A percentile compares a stretch with the other conserved stretches of the same genome.
Evolutionary conservation across 2,888 invertebrate species (phyloP).

Genomic region (Eristalis pertinax): DNA sequence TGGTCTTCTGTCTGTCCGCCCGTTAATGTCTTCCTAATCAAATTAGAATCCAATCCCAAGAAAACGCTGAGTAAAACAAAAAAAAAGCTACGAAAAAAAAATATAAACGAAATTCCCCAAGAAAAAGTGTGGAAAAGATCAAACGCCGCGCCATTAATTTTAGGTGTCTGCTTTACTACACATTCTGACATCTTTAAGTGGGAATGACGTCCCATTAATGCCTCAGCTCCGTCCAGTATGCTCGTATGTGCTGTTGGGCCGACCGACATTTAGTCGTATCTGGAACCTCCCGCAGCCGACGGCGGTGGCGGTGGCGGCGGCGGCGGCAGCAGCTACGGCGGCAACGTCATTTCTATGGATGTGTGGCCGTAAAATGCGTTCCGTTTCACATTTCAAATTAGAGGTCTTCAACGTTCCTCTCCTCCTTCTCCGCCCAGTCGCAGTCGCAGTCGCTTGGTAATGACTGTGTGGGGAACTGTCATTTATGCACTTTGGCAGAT

Average conservation of each 20-base stretch:
- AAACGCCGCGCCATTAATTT: constrained; percentile 70
- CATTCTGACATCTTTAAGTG: constrained; percentile 78
- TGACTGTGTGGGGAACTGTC: constrained; percentile 55
- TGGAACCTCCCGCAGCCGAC: constrained; percentile 60
- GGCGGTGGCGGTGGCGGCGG: constrained; percentile 7
- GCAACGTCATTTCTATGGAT: constrained; percentile 48
- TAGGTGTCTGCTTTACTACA: constrained; percentile 71
- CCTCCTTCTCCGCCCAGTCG: not conserved
- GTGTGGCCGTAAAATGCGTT: constrained; percentile 64
- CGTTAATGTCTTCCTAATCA: constrained; percentile 72
- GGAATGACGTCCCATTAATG: constrained; percentile 80
- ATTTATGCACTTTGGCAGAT: constrained; percentile 70
- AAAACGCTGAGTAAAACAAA: constrained; percentile 51
- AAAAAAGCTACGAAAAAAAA: constrained; percentile 8
- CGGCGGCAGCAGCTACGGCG: not conserved
- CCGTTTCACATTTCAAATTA: constrained; percentile 71
- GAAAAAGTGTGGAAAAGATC: constrained; percentile 63
- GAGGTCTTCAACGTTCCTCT: constrained; percentile 51
- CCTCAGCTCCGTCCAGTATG: constrained; percentile 24
- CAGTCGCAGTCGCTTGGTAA: not conserved
- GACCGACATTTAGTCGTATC: constrained; percentile 53
- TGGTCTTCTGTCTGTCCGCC: constrained; percentile 68
- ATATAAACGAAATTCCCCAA: not conserved
- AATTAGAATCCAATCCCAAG: constrained; percentile 66
- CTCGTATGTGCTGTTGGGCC: constrained; percentile 26